A percentile compares a stretch with the other conserved stretches of the same genome.
Conservation (phyloP, 2,797 vertebrate genomes). For the Arrhamphus sclerolepis region DNA sequence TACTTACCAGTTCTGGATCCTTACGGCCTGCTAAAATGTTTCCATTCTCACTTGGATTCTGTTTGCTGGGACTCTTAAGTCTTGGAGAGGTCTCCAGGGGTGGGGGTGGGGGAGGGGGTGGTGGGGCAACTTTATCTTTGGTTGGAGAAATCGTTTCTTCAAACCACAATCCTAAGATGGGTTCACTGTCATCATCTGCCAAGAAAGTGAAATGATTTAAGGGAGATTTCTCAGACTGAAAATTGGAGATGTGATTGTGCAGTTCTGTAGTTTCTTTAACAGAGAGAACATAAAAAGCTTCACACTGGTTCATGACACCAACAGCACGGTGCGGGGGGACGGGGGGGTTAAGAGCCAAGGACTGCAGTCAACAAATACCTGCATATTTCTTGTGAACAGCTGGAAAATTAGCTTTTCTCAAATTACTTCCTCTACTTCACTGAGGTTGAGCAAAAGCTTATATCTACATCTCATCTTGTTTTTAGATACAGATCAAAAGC, state of each 20-base stretch:
- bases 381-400: slow-evolving; percentile 49
- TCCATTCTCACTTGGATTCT: slow-evolving; percentile 90
- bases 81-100: slow-evolving; percentile 92
- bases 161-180: slow-evolving; percentile 98
- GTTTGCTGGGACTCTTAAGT: slow-evolving; percentile 96
- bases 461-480: not conserved
- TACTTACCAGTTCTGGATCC: slow-evolving; percentile 94
- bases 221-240: slow-evolving; percentile 3
- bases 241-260: slow-evolving; percentile 21
- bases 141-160: slow-evolving; percentile 98
- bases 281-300: slow-evolving; percentile 55
- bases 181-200: slow-evolving; percentile 98
- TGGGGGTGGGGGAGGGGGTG: slow-evolving; percentile 91
- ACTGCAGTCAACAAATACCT: slow-evolving; percentile 45
- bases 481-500: not conserved
- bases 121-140: slow-evolving; percentile 95
- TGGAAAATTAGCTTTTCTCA: slow-evolving; percentile 24
- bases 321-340: slow-evolving; percentile 57
- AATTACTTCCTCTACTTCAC: slow-evolving; percentile 2
- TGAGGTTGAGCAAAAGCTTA: not conserved
- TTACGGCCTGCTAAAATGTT: slow-evolving; percentile 98
- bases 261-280: slow-evolving; percentile 40
- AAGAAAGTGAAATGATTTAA: slow-evolving; percentile 39
- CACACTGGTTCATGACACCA: slow-evolving; percentile 49
- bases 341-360: slow-evolving; percentile 44